Evolutionary conservation across 2,113 vertebrate species (phyloP), one percentile per base, ranked within the genome.

Genomic region (Sphaerodactylus townsendi): DNA sequence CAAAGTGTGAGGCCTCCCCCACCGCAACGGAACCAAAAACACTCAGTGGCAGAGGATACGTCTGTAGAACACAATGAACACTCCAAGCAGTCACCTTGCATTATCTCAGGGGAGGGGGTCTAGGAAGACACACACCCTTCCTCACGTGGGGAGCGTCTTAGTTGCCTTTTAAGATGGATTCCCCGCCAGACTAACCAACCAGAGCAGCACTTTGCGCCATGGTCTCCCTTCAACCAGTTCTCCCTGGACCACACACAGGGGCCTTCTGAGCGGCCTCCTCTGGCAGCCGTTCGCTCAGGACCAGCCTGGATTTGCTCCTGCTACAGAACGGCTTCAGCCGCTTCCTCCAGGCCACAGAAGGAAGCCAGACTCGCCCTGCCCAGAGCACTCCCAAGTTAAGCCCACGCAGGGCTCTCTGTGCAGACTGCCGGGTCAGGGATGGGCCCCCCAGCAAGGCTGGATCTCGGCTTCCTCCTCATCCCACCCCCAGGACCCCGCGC

Each of bases 71-170:
- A n/a, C 39, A 46, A 23, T 2, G 17, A 28, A 33, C 2, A 14
- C 13, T 2, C 62, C 37, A 33, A 66, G 7, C 25, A 62, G 33
- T 3, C 3, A 7, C 3, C 53, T 48, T 23, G 13, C 14, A 44
- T 28, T 17, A 30, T n/a, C 30, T 53, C 53, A 41, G 59, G 77
- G 1, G 50, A 15, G 6, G n/a, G 17, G 10, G 9, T 44, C 48
- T 3, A 23, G 30, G 17, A 68, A 23, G 41, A 5, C 41, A 30
- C 4, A 13, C 44, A 5, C 3, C 1, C 30, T 5, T 13, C n/a
- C n/a, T 15, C 35, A 35, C n/a, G 4, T 3, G 0, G 10, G 2
- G 3, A 17, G 7, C 3, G 19, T 23, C n/a, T 14, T 17, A 25
- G 15, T 33, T 17, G 48, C 33, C 48, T 11, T 8, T 14, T 25